Evolutionary conservation across 2,888 invertebrate species (phyloP).

Genomic region (Drosophila ustulata): DNA sequence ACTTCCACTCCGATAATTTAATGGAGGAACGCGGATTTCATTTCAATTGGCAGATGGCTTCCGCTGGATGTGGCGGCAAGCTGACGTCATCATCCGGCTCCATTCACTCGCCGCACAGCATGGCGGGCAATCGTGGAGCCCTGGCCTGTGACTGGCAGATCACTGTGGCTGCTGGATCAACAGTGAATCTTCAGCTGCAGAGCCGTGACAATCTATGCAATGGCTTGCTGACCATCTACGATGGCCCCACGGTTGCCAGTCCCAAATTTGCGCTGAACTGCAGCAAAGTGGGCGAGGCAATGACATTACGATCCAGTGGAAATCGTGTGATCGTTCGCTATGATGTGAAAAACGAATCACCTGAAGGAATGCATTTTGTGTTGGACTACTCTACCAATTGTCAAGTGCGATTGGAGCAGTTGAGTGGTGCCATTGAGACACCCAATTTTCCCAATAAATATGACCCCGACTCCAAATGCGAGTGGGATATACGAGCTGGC

Average conservation of each 20-base stretch:
- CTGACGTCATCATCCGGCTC: constrained; percentile 90
- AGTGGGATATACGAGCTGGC: constrained; percentile 91
- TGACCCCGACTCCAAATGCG: constrained; percentile 88
- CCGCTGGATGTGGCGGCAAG: constrained; percentile 93
- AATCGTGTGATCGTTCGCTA: constrained; percentile 80
- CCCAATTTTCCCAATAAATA: constrained; percentile 93
- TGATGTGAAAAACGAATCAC: constrained; percentile 42
- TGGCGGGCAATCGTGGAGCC: constrained; percentile 89
- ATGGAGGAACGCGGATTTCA: constrained; percentile 89
- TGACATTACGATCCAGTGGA: constrained; percentile 59
- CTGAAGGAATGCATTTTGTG: constrained; percentile 66
- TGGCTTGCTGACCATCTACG: constrained; percentile 84
- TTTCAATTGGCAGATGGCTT: constrained; percentile 88
- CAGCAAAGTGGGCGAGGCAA: constrained; percentile 3
- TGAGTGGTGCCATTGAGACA: constrained; percentile 93
- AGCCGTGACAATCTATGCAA: constrained; percentile 86
- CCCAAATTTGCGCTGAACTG: constrained; percentile 65
- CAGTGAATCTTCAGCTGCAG: constrained; percentile 87
- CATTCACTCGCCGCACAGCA: constrained; percentile 92
- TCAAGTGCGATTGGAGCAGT: constrained; percentile 47
- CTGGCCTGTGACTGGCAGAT: constrained; percentile 94
- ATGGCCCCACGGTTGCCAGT: constrained; percentile 69
- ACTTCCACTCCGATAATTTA: constrained; percentile 91
- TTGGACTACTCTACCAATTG: constrained; percentile 79
- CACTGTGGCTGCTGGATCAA: constrained; percentile 89